These are phyloP conservation scores for Agriopis leucophaearia DNA, from an alignment of 2,888 invertebrate genomes.

Conservation along the genomic window DNA sequence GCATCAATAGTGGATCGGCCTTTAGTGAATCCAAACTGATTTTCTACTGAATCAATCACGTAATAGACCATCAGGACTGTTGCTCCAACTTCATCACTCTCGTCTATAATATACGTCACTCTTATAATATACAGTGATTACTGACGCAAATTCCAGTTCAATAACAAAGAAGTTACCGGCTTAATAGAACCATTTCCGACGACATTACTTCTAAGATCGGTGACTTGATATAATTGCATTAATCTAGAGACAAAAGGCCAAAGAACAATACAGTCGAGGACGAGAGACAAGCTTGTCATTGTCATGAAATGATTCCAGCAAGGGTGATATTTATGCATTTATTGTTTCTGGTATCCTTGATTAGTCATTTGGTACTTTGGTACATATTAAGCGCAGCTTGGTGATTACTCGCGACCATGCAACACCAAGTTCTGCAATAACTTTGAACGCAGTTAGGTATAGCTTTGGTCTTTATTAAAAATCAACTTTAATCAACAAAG, in stretches of 20 bases:
- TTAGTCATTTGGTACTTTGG: constrained; percentile 36
- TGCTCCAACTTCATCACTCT: too few relatives aligned
- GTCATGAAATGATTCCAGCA: constrained; percentile 30
- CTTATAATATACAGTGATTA: background rate
- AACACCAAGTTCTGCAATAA: constrained; percentile 12
- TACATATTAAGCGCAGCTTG: constrained; percentile 6
- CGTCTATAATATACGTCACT: too few relatives aligned
- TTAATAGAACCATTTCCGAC: constrained; percentile 11
- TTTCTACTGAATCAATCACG: too few relatives aligned
- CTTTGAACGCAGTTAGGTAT: constrained; percentile 11
- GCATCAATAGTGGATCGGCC: too few relatives aligned
- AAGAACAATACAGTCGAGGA: constrained; percentile 31
- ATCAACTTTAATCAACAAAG: too few relatives aligned
- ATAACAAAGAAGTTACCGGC: constrained; percentile 26
- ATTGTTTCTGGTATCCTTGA: constrained; percentile 38
- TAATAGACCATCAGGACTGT: too few relatives aligned
- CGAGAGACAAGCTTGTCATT: constrained; percentile 17
- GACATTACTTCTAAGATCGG: constrained; percentile 13
- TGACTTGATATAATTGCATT: constrained; percentile 33
- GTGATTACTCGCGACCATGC: constrained; percentile 9
- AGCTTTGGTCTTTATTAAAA: background rate
- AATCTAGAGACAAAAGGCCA: constrained; percentile 35
- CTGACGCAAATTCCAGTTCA: constrained; percentile 23
- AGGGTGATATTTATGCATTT: constrained; percentile 23
- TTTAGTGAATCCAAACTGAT: too few relatives aligned